Evolutionary conservation across 2,888 invertebrate genomes (phyloP), one percentile per base, ranked within the genome.

Genomic region (Girardia tigrina): DNA sequence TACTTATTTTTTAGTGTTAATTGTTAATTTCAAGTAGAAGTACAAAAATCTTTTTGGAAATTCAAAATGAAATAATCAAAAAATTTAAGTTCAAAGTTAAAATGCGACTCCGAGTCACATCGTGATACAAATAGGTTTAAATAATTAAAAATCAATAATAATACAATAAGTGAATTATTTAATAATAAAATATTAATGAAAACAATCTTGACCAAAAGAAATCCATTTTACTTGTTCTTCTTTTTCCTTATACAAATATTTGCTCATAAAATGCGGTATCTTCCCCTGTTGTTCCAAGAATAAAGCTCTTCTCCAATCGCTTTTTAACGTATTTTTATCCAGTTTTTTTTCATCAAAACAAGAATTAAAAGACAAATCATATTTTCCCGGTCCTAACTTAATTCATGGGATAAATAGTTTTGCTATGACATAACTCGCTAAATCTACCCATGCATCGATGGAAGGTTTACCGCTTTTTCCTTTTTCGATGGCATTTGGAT

Each of bases 211-310:
- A n/a, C n/a, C n/a, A n/a, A n/a, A n/a, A n/a, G n/a, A n/a, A n/a
- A n/a, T n/a, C n/a, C n/a, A n/a, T n/a, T n/a, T 36, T 16, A 56
- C 56, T 23, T 56, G 56, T n/a, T 56, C 56, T 56, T 56, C 56
- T 23, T 56, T 56, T 56, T 56, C 56, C 23, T 56, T 56, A 56
- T 56, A 56, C 23, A 56, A 56, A 16, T 56, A 56, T 56, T 56
- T 56, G 23, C 56, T 56, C 56, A 56, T 56, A 56, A 56, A 56
- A 16, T 56, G 56, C 23, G 56, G 56, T 56, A 56, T 56, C 23
- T 56, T 56, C n/a, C 56, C 56, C n/a, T 56, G 56, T 56, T 56
- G 56, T n/a, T 56, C 56, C 56, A 56, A 56, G n/a, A 56, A 56
- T 8, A 56, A 23, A 56, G 56, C 56, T 56, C 56, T 56, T 56